Evolutionary conservation across 2,113 vertebrate genomes (phyloP).

Genomic region (Aegypius monachus): DNA sequence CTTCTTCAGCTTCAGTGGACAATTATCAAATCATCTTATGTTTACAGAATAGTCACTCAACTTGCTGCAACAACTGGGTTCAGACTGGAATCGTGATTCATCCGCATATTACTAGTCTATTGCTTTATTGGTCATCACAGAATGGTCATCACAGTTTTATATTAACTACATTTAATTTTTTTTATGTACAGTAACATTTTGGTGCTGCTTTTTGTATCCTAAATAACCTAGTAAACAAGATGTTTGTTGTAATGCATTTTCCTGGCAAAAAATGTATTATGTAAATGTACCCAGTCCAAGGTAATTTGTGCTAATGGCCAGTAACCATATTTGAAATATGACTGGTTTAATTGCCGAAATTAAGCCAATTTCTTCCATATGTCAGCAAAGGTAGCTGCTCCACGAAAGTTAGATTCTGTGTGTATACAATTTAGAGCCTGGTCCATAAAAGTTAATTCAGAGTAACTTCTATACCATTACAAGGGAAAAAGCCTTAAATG

Average conservation of each 20-base stretch:
- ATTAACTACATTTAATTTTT: conserved; percentile 45
- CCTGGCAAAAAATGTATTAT: conserved; percentile 39
- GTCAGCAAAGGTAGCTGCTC: conserved; percentile 51
- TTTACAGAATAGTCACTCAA: not conserved
- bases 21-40: not conserved
- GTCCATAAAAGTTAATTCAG: conserved; percentile 46
- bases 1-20: not conserved
- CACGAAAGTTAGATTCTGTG: conserved; percentile 30
- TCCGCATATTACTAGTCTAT: not conserved
- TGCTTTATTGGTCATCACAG: not conserved
- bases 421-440: conserved; percentile 10
- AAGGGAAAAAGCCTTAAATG: not conserved
- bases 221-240: conserved; percentile 49
- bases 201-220: not conserved
- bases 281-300: conserved; percentile 34
- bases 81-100: not conserved
- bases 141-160: not conserved
- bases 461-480: conserved; percentile 41
- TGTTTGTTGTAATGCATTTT: conserved; percentile 50
- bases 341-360: conserved; percentile 49
- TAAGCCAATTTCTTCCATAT: conserved; percentile 54
- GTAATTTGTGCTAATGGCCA: conserved; percentile 51
- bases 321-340: conserved; percentile 60
- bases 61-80: not conserved
- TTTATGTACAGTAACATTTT: conserved; percentile 35